Conservation (phyloP, 2,888 invertebrate species). For the Drosophila melanocephala region DNA sequence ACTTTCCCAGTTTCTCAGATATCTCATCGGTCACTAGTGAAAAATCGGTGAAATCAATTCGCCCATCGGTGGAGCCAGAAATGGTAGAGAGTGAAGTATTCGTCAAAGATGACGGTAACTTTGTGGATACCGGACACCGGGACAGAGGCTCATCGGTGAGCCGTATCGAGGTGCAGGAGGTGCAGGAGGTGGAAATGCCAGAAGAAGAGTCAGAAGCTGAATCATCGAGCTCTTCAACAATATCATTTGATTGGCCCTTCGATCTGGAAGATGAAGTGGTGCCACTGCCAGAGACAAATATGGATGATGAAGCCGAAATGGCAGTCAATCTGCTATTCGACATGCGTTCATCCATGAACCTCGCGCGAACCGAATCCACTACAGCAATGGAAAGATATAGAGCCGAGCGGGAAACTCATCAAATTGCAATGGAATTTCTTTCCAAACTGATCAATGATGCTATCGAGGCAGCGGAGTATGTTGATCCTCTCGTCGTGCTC, state of each 20-base stretch:
- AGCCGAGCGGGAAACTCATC: not conserved
- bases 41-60: not conserved
- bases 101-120: slow-evolving; percentile 13
- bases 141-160: slow-evolving; percentile 20
- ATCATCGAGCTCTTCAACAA: slow-evolving; percentile 3
- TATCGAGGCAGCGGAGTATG: slow-evolving; percentile 32
- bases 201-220: slow-evolving; percentile 7
- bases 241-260: slow-evolving; percentile 46
- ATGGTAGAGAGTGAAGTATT: not conserved
- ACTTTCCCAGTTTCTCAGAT: slow-evolving; percentile 47
- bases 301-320: slow-evolving; percentile 4
- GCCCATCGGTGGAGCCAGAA: accelerated
- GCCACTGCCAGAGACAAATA: accelerated
- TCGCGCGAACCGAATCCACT: not conserved
- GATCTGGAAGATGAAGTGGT: slow-evolving; percentile 22
- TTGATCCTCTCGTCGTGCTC: slow-evolving; percentile 20
- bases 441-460: slow-evolving; percentile 19
- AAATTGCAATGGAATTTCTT: slow-evolving; percentile 26
- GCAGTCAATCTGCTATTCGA: slow-evolving; percentile 17
- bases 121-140: slow-evolving; percentile 15
- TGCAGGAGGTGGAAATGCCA: not conserved
- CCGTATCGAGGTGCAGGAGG: not conserved
- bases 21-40: slow-evolving; percentile 18
- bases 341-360: not conserved
- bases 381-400: not conserved